Conservation (phyloP, 2,888 invertebrate genomes). For the Meganola albula region DNA sequence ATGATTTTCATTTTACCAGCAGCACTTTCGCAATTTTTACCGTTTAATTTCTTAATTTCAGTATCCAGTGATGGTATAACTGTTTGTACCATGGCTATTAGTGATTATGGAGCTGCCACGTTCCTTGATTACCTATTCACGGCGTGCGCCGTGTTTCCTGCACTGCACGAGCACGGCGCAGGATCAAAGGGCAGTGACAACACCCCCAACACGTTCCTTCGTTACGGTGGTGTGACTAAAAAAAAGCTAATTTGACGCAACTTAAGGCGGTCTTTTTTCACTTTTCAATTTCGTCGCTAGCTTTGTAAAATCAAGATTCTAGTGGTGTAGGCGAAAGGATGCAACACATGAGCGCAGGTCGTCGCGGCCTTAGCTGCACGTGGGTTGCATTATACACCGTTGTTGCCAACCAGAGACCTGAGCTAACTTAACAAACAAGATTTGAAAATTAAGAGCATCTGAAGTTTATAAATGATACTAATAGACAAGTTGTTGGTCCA, state of each 20-base stretch:
- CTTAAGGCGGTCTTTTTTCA: constrained; percentile 38
- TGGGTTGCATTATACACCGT: constrained; percentile 48
- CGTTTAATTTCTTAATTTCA: background rate
- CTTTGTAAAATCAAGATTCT: constrained; percentile 56
- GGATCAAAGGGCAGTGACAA: constrained; percentile 43
- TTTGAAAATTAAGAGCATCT: too few species aligned
- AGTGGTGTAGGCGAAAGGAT: constrained; percentile 47
- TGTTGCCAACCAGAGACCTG: constrained; percentile 38
- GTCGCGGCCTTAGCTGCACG: constrained; percentile 54
- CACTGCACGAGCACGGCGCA: constrained; percentile 34
- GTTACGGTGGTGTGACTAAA: constrained; percentile 29
- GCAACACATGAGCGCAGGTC: constrained; percentile 34
- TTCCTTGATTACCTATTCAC: constrained; percentile 49
- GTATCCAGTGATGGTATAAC: background rate
- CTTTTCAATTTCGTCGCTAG: constrained; percentile 38
- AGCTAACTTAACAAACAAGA: constrained; percentile 21
- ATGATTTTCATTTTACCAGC: constrained; percentile 29
- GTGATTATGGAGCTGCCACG: constrained; percentile 34
- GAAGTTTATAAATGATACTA: too few species aligned
- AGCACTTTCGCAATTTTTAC: constrained; percentile 32
- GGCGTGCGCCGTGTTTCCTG: constrained; percentile 42
- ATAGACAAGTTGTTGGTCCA: too few species aligned
- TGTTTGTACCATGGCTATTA: constrained; percentile 12
- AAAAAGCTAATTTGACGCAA: constrained; percentile 52
- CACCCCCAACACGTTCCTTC: constrained; percentile 26